phyloP scores from a whole-genome alignment of 2,797 vertebrate genomes.

The Hypotaenidia okinawae region DNA sequence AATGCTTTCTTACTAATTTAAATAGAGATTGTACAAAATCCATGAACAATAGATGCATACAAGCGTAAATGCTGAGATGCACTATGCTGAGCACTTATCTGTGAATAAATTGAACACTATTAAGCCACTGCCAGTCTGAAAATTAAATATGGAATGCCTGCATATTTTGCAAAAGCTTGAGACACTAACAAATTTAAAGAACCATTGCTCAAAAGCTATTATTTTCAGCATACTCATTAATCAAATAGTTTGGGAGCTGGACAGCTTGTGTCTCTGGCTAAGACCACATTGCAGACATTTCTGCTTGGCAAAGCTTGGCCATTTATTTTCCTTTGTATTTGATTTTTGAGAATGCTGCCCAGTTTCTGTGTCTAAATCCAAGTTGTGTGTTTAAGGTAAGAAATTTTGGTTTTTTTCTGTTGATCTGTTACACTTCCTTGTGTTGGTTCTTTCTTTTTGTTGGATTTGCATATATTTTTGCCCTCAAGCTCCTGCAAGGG shows the following conservation, averaged over 20 bases:
- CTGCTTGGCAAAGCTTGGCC: background rate
- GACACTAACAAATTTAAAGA: background rate
- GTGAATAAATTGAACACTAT: background rate
- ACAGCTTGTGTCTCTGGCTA: background rate
- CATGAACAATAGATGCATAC: background rate
- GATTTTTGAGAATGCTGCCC: background rate
- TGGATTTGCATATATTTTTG: background rate
- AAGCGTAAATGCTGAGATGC: background rate
- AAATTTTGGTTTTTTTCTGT: background rate
- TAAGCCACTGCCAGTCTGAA: conserved; percentile 28
- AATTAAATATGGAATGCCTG: conserved; percentile 9
- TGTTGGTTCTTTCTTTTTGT: background rate
- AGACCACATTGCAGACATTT: background rate
- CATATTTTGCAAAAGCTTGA: conserved; percentile 14
- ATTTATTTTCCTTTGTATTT: conserved; percentile 1
- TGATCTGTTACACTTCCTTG: background rate
- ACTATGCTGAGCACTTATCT: background rate
- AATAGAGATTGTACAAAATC: background rate
- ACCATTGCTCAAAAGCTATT: conserved; percentile 3
- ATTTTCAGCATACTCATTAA: conserved; percentile 47
- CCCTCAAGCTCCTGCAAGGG: background rate
- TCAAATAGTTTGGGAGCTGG: conserved; percentile 20
- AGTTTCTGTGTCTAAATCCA: background rate
- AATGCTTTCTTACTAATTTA: background rate
- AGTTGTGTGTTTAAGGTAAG: background rate